Base-by-base conservation (phyloP, 2,797 vertebrate genomes). In the Malurus splendens region DNA sequence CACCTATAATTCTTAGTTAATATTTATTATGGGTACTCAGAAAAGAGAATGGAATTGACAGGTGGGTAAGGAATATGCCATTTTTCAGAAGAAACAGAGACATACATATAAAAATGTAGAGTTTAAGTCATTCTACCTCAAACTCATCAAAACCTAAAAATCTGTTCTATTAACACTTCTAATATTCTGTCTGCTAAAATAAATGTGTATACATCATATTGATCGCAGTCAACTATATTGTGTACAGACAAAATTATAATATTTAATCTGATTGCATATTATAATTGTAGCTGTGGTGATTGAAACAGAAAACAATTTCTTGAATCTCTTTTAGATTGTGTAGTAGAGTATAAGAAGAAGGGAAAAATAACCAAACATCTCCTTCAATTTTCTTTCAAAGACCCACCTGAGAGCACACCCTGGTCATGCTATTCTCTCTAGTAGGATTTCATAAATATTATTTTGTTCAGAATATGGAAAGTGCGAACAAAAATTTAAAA, bases 331-430 rank as follows among this genome's bases (percentile, higher is more conserved):
- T 54, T 47, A 57, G 39, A 24, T 38, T 4, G 36, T 12, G 4
- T 39, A 14, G 2, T 33, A 68, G 2, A 41, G 1, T 8, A 36
- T 3, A 22, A 32, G 59, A 57, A 48, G 5, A 51, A 4, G 19
- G 8, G 6, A 13, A 19, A 20, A 23, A 7, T 3, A 1, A 3
- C 7, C 2, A 45, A 42, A 42, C 12, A 45, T 23, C 1, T 7
- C 9, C 7, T 62, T 61, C 9, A 5, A 1, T 81, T 81, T 68
- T 67, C 16, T 60, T 84, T 70, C 24, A 24, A 24, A 50, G 11
- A 18, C 22, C 10, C 12, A 59, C 5, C 15, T 36, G 17, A 51
- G 2, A 42, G 6, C 12, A 70, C 1, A 42, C 0, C 2, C 3
- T 67, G 6, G 51, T 57, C 32, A 54, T 25, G 3, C 7, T 44